A percentile compares a stretch with the other conserved stretches of the same genome.
phyloP scores from a whole-genome alignment of 2,113 vertebrate genomes.

The Delphinus delphis region DNA sequence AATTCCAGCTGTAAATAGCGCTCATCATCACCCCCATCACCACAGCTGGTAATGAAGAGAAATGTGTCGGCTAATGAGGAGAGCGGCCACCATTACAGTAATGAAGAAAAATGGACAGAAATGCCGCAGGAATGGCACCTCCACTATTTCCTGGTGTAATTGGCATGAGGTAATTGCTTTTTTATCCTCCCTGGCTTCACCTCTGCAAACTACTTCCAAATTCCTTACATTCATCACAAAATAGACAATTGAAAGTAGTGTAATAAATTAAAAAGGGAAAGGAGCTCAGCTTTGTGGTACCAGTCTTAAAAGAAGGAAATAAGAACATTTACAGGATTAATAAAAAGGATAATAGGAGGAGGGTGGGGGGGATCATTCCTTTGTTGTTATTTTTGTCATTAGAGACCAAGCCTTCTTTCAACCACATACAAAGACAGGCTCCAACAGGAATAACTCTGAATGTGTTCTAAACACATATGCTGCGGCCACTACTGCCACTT shows the following conservation, averaged over 20 bases:
- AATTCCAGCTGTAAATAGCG: slow-evolving; percentile 40
- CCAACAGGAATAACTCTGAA: slow-evolving; percentile 27
- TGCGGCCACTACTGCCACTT: too few relatives aligned
- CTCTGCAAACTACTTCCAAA: slow-evolving; percentile 57
- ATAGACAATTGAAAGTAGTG: slow-evolving; percentile 58
- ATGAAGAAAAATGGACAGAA: slow-evolving; percentile 73
- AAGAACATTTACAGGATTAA: slow-evolving; percentile 36
- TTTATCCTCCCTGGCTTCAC: slow-evolving; percentile 31
- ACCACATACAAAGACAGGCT: slow-evolving; percentile 50
- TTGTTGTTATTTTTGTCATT: slow-evolving; percentile 66
- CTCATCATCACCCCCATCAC: slow-evolving; percentile 32
- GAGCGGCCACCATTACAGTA: neutral
- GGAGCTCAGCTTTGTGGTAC: slow-evolving; percentile 19
- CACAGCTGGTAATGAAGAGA: slow-evolving; percentile 48
- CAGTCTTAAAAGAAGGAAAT: slow-evolving; percentile 64
- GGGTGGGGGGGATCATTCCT: neutral
- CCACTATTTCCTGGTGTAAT: neutral
- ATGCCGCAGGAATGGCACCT: slow-evolving; percentile 16
- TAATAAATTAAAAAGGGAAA: slow-evolving; percentile 68
- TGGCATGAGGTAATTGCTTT: slow-evolving; percentile 61
- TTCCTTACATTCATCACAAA: slow-evolving; percentile 61
- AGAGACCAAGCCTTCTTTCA: slow-evolving; percentile 47
- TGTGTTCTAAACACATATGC: neutral
- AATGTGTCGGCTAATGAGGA: slow-evolving; percentile 47
- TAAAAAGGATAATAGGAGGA: slow-evolving; percentile 42